A percentile compares a stretch with the other conserved stretches of the same genome.
Conservation (phyloP, 2,113 vertebrate genomes). For the Pogonocichla stellata region DNA sequence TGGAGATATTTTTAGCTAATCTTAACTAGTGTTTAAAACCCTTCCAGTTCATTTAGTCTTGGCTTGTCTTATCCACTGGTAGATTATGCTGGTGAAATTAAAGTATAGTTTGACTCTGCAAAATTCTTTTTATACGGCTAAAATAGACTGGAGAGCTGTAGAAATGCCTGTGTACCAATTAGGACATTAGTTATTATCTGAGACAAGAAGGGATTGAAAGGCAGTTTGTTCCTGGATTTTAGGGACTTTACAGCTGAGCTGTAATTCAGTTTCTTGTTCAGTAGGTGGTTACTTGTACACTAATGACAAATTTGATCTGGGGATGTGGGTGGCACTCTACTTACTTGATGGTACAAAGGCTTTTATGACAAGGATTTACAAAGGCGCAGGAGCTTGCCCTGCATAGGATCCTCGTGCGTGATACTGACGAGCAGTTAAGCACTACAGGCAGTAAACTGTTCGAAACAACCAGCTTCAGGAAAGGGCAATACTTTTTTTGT, state of each 20-base stretch:
- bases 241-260: background rate
- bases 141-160: background rate
- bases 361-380: background rate
- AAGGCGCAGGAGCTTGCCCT: background rate
- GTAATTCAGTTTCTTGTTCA: background rate
- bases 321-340: background rate
- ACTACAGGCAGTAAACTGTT: background rate
- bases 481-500: background rate
- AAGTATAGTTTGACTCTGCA: background rate
- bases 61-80: background rate
- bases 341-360: background rate
- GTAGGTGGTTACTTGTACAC: background rate
- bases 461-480: background rate
- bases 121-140: background rate
- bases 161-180: background rate
- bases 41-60: conserved; percentile 7
- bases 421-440: background rate
- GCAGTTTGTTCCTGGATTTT: background rate
- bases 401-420: rapidly evolving
- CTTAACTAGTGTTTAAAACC: background rate
- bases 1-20: conserved; percentile 56
- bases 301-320: background rate
- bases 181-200: background rate
- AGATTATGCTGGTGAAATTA: background rate
- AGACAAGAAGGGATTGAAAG: background rate